phyloP scores from a whole-genome alignment of 2,797 vertebrate genomes.

The Amblyopsis hoosieri region DNA sequence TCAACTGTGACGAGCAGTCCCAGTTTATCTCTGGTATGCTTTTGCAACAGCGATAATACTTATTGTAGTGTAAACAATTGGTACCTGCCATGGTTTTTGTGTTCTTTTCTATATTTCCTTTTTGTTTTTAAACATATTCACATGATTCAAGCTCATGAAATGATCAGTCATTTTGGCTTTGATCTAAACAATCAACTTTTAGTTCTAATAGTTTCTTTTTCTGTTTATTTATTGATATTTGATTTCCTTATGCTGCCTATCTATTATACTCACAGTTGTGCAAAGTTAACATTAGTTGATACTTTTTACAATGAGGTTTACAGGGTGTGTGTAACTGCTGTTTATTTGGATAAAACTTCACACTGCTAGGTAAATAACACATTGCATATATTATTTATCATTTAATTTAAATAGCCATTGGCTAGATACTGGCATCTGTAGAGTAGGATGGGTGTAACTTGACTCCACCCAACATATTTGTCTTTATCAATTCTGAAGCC shows the following conservation, averaged over 20 bases:
- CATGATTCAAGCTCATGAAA: too few species aligned
- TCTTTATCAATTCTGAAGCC: constrained; percentile 26
- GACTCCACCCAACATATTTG: constrained; percentile 33
- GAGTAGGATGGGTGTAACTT: constrained; percentile 46
- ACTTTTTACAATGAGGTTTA: neutral
- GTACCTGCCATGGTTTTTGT: neutral
- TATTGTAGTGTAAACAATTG: too few species aligned
- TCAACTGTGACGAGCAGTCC: too few species aligned
- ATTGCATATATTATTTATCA: constrained; percentile 1
- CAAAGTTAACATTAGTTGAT: constrained; percentile 12
- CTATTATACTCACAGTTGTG: neutral
- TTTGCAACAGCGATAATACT: too few species aligned
- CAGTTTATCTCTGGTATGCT: too few species aligned
- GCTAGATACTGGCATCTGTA: constrained; percentile 11
- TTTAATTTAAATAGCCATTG: neutral
- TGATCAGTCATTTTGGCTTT: neutral
- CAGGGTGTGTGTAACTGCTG: neutral
- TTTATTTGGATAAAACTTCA: neutral
- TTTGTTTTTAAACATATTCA: neutral
- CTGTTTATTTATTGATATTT: too few species aligned
- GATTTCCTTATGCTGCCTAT: neutral
- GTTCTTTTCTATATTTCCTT: neutral
- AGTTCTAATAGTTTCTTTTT: too few species aligned
- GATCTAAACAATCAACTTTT: neutral
- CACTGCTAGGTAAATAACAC: neutral